A percentile compares a stretch with the other conserved stretches of the same genome.
Evolutionary conservation across 1,140 invertebrate genomes (phyloP).

Genomic region (Cotesia chilonis): DNA sequence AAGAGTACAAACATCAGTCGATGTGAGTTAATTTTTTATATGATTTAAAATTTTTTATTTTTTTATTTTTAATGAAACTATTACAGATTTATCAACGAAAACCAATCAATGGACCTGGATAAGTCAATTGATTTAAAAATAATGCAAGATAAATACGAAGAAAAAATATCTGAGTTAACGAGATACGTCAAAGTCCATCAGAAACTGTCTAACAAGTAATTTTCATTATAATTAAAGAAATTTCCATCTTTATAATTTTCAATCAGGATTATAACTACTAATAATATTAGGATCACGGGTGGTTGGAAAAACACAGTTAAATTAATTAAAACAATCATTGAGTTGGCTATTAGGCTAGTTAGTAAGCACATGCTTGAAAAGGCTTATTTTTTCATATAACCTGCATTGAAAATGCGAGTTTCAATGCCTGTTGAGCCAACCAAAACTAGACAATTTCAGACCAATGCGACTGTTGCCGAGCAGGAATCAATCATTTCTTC

Average conservation of each 20-base stretch:
- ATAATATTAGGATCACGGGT: no score
- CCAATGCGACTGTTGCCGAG: no score
- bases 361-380: no score
- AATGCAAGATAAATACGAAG: constrained; percentile 57
- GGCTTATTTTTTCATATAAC: no score
- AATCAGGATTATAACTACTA: constrained; percentile 20
- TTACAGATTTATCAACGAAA: constrained; percentile 39
- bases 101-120: constrained; percentile 18
- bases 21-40: constrained; percentile 26
- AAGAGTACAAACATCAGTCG: constrained; percentile 27
- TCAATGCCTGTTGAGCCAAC: no score
- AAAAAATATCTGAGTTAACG: constrained; percentile 59
- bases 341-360: no score
- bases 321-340: no score
- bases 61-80: constrained; percentile 3
- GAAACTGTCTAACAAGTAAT: constrained; percentile 60
- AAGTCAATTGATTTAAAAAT: constrained; percentile 46
- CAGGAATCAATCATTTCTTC: no score
- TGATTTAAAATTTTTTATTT: background rate
- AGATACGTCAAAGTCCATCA: constrained; percentile 62
- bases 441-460: no score
- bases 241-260: constrained; percentile 20
- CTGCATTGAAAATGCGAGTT: no score
- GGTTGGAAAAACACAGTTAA: no score
- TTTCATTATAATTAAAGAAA: constrained; percentile 29